Conservation (phyloP, 2,797 vertebrate genomes). For the Coilia nasus region DNA sequence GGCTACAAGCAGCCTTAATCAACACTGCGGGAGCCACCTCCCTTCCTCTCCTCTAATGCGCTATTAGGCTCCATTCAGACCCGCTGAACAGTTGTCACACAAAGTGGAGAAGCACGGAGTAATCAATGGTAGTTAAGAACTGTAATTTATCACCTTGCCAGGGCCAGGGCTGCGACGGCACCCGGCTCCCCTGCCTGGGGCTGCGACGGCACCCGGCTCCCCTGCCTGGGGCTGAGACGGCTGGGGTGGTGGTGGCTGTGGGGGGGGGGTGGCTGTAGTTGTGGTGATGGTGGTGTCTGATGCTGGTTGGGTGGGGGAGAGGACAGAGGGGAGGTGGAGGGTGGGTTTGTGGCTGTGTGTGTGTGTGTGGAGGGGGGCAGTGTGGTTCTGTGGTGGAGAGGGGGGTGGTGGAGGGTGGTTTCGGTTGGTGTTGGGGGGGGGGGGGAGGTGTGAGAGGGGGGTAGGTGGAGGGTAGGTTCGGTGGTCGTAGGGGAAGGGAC, state of each 20-base stretch:
- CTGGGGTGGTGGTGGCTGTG: slow-evolving; percentile 55
- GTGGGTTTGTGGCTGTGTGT: too few relatives aligned
- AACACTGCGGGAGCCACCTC: slow-evolving; percentile 73
- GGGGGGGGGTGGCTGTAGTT: slow-evolving; percentile 57
- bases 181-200: slow-evolving; percentile 47
- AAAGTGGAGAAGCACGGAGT: slow-evolving; percentile 90
- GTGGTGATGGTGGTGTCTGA: slow-evolving; percentile 54
- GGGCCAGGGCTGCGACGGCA: slow-evolving; percentile 80
- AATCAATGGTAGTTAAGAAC: slow-evolving; percentile 98
- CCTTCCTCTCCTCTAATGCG: slow-evolving; percentile 85
- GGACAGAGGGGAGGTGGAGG: too few relatives aligned
- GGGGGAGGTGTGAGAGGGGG: too few relatives aligned
- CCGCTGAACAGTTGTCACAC: slow-evolving; percentile 91
- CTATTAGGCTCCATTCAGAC: slow-evolving; percentile 90
- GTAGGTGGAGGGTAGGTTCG: too few relatives aligned
- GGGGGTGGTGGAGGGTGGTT: slow-evolving; percentile 55
- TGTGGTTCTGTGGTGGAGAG: slow-evolving; percentile 53
- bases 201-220: slow-evolving; percentile 51
- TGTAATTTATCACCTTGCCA: slow-evolving; percentile 99
- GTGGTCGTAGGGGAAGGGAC: too few relatives aligned
- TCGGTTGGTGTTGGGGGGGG: slow-evolving; percentile 47
- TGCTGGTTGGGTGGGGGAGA: slow-evolving; percentile 68
- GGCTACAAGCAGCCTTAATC: slow-evolving; percentile 82
- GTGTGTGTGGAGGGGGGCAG: slow-evolving; percentile 41
- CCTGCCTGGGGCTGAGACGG: slow-evolving; percentile 35